Percentiles rank a stretch among this genome's conserved stretches.
These are phyloP conservation scores for Aphodius granarius DNA, from an alignment of 2,888 invertebrate genomes.

Conservation along the genomic window DNA sequence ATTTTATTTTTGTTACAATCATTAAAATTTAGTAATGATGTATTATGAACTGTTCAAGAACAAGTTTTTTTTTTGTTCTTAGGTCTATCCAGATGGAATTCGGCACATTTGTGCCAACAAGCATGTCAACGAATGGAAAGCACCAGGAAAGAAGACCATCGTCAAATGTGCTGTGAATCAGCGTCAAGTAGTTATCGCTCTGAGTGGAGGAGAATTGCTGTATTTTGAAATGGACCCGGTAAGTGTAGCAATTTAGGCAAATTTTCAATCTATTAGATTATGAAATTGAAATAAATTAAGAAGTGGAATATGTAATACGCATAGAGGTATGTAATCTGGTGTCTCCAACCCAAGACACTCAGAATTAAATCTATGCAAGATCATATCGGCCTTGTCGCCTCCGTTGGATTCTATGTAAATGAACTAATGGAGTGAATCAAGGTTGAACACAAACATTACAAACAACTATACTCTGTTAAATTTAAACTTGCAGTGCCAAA, in stretches of 20 bases:
- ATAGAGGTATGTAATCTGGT: slow-evolving; percentile 31
- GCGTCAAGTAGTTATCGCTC: slow-evolving; percentile 96
- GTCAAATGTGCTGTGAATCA: slow-evolving; percentile 98
- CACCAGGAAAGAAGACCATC: slow-evolving; percentile 95
- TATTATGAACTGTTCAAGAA: background rate
- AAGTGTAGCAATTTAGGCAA: too few species aligned
- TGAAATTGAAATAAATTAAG: background rate
- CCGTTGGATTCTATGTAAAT: slow-evolving; percentile 40
- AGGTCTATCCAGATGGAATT: slow-evolving; percentile 98
- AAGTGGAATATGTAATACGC: too few species aligned
- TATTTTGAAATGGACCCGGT: slow-evolving; percentile 99
- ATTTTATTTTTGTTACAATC: too few species aligned
- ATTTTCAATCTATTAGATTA: too few species aligned
- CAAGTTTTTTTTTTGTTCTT: slow-evolving; percentile 30
- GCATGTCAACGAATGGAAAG: slow-evolving; percentile 99
- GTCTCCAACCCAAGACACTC: slow-evolving; percentile 18
- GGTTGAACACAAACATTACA: slow-evolving; percentile 37
- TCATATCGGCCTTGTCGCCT: slow-evolving; percentile 51
- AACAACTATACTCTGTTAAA: background rate
- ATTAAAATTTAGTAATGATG: background rate
- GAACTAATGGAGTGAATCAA: slow-evolving; percentile 54
- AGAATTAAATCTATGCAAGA: slow-evolving; percentile 45
- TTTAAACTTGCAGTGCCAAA: too few species aligned
- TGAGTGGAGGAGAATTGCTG: slow-evolving; percentile 96
- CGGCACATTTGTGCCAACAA: slow-evolving; percentile 97